Evolutionary conservation across 2,888 invertebrate species (phyloP), one percentile per base, ranked within the genome.

Genomic region (Palloptera scutellata): DNA sequence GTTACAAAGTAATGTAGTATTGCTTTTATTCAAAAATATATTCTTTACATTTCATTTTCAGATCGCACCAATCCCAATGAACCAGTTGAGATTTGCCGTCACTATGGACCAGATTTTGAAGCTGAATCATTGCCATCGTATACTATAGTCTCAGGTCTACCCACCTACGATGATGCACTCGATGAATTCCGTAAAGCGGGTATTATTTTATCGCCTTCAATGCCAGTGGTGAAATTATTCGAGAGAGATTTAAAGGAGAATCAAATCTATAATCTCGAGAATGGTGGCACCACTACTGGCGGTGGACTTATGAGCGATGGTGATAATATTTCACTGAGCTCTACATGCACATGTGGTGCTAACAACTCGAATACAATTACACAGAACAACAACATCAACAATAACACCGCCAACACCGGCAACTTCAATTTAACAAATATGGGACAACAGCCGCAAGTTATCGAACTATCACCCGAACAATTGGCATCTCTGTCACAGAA

Each of bases 101-200:
- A 79, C 54, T 83, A 83, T 59, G 79, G 80, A 10, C 75, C 78
- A 0, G 86, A 86, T 63, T 81, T 82, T 61, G 88, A 88, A 66
- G 81, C 81, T 4, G 89, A 88, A 72, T 88, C 88, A 1, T 78
- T 89, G 68, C 90, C 90, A 13, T 89, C 88, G 71, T 90, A 90
- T 76, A 89, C 89, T 5, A 86, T 89, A 64, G 89, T 89, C 57
- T 89, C 89, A n/a, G 90, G 90, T 5, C 81, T 90, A 61, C 90
- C 90, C 54, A 88, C 87, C 41, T 90, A 90, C 78, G 89, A 89
- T 67, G 89, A 89, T 78, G 90, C 90, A 3, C 78, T 89, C 65
- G 88, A 88, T 76, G 88, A 89, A 77, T 85, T 89, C 74, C 86
- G 87, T 42, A 86, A 86, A 71, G 83, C 84, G 5, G 84, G 84